Base-by-base conservation (phyloP, 1,140 invertebrate species). In the Asbolus verrucosus region DNA sequence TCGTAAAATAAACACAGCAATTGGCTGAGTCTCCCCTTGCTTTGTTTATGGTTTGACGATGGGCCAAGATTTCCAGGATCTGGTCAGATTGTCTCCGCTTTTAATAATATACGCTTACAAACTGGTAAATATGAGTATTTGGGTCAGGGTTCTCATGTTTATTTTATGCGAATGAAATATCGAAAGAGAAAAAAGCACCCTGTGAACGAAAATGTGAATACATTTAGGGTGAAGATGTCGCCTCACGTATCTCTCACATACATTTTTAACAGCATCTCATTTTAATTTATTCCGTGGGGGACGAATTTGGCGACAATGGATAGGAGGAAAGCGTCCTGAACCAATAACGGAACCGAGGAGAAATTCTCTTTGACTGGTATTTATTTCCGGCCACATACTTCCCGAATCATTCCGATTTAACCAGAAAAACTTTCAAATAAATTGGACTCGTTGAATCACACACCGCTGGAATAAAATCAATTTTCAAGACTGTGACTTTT, bases 101-200 rank as follows among this genome's bases (percentile, higher is more conserved):
- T 63, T 63, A 63, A 63, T 63, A 63, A 63, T 63, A 63, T 41
- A 39, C 61, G 33, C 39, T 62, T 38, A 38, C 30, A 62, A 62
- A 62, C 60, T 62, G 31, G 18, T 62, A 39, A 39, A 62, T 38
- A 38, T 63, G 19, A 27, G 61, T 63, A 63, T 63, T 63, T 63
- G 61, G 61, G 61, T 63, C 61, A 63, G 33, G 61, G 33, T 16
- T 62, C 38, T 16, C 36, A 62, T 63, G 33, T 63, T 63, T 63
- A 62, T 62, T 62, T 62, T 62, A 62, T 62, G 14, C 30, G 31
- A 16, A 36, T 1, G 31, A 36, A 14, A 36, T 36, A 50, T 50
- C 43, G 21, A 11, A 30, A 36, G 31, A 62, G 24, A 62, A 62
- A n/a, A 16, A 13, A 11, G 19, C 19, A 13, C 11, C 19, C 19